These are phyloP conservation scores for Ips typographus DNA, from an alignment of 1,140 invertebrate genomes.

Conservation along the genomic window DNA sequence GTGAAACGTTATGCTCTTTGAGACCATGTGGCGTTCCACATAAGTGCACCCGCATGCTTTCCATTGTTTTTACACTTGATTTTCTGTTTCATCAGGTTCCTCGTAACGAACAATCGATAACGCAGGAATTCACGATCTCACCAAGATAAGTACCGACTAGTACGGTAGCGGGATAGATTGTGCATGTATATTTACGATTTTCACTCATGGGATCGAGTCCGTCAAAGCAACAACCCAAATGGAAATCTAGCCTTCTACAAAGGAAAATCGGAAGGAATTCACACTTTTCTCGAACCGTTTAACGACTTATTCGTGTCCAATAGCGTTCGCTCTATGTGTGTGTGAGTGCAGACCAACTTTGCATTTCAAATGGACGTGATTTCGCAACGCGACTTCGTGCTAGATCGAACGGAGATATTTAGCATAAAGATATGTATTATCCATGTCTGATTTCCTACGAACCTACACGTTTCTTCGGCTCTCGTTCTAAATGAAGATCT, in stretches of 20 bases:
- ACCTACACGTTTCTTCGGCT: conserved; percentile 37
- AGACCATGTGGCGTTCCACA: conserved; percentile 31
- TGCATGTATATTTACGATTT: conserved; percentile 45
- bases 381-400: conserved; percentile 48
- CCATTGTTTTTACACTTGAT: conserved; percentile 37
- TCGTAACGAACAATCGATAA: conserved; percentile 39
- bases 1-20: conserved; percentile 31
- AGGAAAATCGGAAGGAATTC: conserved; percentile 3
- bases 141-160: conserved; percentile 38
- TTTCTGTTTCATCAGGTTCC: conserved; percentile 40
- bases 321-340: conserved; percentile 20
- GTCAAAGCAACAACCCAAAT: neutral
- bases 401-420: conserved; percentile 47
- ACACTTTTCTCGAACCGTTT: conserved; percentile 20
- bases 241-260: neutral
- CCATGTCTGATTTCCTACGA: conserved; percentile 41
- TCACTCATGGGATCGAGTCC: conserved; percentile 21
- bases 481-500: conserved; percentile 44
- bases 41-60: conserved; percentile 36
- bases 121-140: conserved; percentile 45
- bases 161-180: conserved; percentile 42
- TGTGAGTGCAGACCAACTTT: conserved; percentile 43
- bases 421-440: conserved; percentile 49
- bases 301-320: conserved; percentile 25
- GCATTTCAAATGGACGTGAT: conserved; percentile 49